These are phyloP conservation scores for Gallinago solitaria DNA, from an alignment of 2,797 vertebrate genomes.

Conservation along the genomic window DNA sequence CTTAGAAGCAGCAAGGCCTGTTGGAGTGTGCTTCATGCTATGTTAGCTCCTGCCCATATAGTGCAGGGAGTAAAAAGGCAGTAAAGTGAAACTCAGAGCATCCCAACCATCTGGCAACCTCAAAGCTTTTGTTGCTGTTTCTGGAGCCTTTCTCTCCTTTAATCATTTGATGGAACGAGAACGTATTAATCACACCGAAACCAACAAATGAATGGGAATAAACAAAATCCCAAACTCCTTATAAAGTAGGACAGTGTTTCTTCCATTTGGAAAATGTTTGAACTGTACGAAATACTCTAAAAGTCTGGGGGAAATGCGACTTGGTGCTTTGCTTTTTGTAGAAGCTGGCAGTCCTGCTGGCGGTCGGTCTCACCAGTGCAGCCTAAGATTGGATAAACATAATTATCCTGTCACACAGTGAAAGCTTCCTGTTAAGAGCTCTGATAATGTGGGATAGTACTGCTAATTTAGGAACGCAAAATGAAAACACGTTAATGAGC, in stretches of 20 bases:
- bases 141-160: neutral
- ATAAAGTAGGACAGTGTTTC: neutral
- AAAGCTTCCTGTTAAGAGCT: neutral
- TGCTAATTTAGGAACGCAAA: neutral
- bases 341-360: neutral
- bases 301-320: neutral
- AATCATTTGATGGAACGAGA: neutral
- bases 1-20: neutral
- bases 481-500: neutral
- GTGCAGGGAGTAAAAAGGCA: neutral
- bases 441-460: neutral
- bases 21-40: neutral
- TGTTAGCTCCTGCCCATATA: neutral
- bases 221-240: neutral
- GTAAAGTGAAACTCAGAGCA: neutral
- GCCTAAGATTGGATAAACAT: neutral
- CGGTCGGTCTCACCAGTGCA: fast-evolving
- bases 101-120: neutral
- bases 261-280: neutral
- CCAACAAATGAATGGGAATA: neutral
- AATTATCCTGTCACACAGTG: neutral
- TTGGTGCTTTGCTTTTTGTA: neutral
- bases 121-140: neutral
- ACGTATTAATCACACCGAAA: neutral
- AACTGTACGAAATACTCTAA: neutral